A percentile compares a stretch with the other conserved stretches of the same genome.
Evolutionary conservation across 2,113 vertebrate species (phyloP).

Genomic region (Gambusia affinis): DNA sequence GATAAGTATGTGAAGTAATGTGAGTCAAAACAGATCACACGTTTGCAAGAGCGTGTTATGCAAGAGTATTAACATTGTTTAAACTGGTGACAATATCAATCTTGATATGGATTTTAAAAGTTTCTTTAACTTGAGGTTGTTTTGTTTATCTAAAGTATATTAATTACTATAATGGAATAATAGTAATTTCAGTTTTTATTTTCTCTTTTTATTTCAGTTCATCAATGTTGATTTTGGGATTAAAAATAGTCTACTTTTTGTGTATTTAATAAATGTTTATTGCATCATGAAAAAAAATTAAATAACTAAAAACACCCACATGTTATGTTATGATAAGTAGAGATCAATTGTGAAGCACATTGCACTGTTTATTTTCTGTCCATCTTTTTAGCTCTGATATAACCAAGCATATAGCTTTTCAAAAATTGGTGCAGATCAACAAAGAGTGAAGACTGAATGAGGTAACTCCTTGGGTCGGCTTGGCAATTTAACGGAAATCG

Average conservation of each 20-base stretch:
- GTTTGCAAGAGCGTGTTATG: background rate
- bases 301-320: background rate
- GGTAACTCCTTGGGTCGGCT: background rate
- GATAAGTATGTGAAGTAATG: background rate
- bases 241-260: background rate
- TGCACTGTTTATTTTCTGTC: background rate
- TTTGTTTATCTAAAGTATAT: background rate
- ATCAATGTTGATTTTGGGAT: background rate
- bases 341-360: background rate
- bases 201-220: background rate
- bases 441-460: background rate
- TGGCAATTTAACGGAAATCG: background rate
- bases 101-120: background rate
- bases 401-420: background rate
- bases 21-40: background rate
- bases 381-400: background rate
- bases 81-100: background rate
- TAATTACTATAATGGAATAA: background rate
- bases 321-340: background rate
- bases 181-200: background rate
- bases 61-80: background rate
- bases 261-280: background rate
- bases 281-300: background rate
- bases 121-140: background rate
- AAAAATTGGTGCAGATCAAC: background rate